These are phyloP conservation scores for Callaeas wilsoni DNA, from an alignment of 2,113 vertebrate genomes.

Conservation along the genomic window DNA sequence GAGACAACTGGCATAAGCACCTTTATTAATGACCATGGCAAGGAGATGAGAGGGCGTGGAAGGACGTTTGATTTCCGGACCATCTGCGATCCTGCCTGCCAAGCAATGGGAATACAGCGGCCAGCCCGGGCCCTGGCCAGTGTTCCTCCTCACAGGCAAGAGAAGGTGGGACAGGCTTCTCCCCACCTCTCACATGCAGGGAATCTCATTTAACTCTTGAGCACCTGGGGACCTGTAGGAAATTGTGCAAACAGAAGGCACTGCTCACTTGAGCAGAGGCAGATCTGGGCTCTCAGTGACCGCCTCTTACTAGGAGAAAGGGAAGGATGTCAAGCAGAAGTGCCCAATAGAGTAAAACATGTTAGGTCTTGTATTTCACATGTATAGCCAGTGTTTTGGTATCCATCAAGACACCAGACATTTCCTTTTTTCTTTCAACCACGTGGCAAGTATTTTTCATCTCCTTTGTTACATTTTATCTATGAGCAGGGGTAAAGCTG, in stretches of 20 bases:
- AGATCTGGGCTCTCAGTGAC: not conserved
- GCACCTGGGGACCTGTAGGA: not conserved
- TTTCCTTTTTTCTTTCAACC: not conserved
- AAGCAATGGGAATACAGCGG: accelerated
- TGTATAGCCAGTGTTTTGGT: not conserved
- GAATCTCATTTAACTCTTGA: not conserved
- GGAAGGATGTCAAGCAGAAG: not conserved
- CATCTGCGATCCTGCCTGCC: not conserved
- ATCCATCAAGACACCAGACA: not conserved
- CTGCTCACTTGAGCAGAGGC: not conserved
- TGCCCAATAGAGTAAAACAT: not conserved
- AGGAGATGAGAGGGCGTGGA: not conserved
- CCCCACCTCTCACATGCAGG: accelerated
- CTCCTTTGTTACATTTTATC: not conserved
- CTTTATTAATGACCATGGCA: not conserved
- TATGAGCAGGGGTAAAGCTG: not conserved
- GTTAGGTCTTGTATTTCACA: not conserved
- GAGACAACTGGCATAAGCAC: not conserved
- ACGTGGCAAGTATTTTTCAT: not conserved
- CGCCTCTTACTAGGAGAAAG: not conserved
- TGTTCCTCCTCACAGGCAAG: not conserved
- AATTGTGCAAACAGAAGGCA: not conserved
- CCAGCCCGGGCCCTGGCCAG: not conserved
- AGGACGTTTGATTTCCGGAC: not conserved
- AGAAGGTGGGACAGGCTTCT: not conserved